Base-by-base conservation (phyloP, 2,113 vertebrate genomes). In the Pelmatolapia mariae region DNA sequence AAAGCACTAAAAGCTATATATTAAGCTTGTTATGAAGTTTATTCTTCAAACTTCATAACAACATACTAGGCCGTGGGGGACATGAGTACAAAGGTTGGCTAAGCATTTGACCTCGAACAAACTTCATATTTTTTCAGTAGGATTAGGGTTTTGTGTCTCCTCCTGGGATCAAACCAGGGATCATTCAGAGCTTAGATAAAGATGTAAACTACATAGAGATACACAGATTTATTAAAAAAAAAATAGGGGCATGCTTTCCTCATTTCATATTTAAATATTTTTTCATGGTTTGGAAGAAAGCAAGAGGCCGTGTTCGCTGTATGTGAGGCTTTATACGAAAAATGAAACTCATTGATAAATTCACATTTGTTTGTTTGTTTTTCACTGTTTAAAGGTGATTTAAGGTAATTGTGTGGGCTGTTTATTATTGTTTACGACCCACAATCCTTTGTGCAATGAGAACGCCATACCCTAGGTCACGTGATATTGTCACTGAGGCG, bases 401-500 rank as follows among this genome's bases (percentile, higher is more conserved):
- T 71, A 43, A 52, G 5, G 26, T 53, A 31, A 52, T 33, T 31
- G 24, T 33, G 19, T 15, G 71, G 52, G 8, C 7, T 56, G 66
- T 82, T 80, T 45, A 15, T 11, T 5, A 47, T 87, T n/a, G 43
- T 87, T 80, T 81, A 47, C 80, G 16, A 80, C 91, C 93, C 95
- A 95, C 68, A 93, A 95, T 92, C 73, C 94, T 84, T 91, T 92
- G 92, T 83, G 80, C 47, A 36, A 19, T 18, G 19, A 53, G 71
- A 57, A 81, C 22, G 6, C n/a, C n/a, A n/a, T n/a, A n/a, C n/a
- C n/a, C 26, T 8, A 3, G 43, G 89, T 96, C 96, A 96, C 95
- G 93, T 96, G 96, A 82, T 90, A 11, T 26, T 83, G 88, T 94
- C 89, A 94, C 86, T 93, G 94, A 96, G 85, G 92, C 96, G 96